Conservation (phyloP, 2,113 vertebrate genomes). For the Echinops telfairi region DNA sequence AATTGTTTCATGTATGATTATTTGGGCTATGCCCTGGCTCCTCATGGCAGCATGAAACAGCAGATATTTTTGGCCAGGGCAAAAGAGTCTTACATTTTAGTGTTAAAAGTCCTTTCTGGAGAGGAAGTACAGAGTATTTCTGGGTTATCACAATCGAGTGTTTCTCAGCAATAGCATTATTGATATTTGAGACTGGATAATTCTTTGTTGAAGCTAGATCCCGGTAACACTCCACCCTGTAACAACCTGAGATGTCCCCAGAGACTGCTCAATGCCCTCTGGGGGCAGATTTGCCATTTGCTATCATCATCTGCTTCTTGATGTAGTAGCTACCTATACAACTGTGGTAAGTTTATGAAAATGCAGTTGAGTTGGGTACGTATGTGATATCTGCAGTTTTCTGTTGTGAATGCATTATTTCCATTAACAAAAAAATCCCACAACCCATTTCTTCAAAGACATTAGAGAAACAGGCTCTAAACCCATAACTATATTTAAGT, state of each 20-base stretch:
- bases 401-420: conserved; percentile 57
- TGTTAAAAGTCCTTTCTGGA: conserved; percentile 43
- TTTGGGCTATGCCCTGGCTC: not conserved
- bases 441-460: not conserved
- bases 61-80: not conserved
- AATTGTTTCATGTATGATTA: conserved; percentile 42
- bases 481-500: not conserved
- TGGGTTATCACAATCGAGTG: conserved; percentile 8
- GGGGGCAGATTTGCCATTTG: conserved; percentile 18
- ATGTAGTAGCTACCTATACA: not conserved
- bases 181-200: not conserved
- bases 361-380: not conserved
- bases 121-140: not conserved
- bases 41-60: not conserved
- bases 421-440: not conserved
- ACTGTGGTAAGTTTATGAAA: conserved; percentile 18
- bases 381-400: conserved; percentile 12
- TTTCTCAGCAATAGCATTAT: not conserved
- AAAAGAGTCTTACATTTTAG: conserved; percentile 7
- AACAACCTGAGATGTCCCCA: conserved; percentile 2
- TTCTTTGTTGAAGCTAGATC: not conserved
- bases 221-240: not conserved
- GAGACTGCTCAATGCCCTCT: not conserved
- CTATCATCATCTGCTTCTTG: conserved; percentile 1
- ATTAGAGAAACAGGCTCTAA: not conserved